Conservation (phyloP, 1,140 invertebrate species). For the Calliphora vicina region DNA sequence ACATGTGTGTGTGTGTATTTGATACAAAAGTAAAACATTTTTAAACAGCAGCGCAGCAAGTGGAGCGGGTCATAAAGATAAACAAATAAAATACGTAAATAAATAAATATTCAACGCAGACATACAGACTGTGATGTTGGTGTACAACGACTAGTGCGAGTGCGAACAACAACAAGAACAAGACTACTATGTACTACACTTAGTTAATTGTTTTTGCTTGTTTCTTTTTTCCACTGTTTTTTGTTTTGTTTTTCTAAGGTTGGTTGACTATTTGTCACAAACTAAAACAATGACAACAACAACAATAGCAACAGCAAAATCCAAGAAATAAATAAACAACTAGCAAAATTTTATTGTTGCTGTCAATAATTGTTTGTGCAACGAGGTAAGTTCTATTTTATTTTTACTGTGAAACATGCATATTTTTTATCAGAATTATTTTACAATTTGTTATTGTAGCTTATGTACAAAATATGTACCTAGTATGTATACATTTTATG, state of each 20-base stretch:
- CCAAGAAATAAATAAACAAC: neutral
- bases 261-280: conserved; percentile 3
- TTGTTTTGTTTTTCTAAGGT: conserved; percentile 4
- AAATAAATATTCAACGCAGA: neutral
- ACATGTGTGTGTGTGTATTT: neutral
- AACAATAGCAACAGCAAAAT: neutral
- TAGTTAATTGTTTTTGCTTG: neutral
- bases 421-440: too few relatives aligned
- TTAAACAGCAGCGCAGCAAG: neutral
- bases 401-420: too few relatives aligned
- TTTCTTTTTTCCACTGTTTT: neutral
- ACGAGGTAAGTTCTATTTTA: too few relatives aligned
- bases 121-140: neutral
- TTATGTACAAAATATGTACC: too few relatives aligned
- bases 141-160: neutral
- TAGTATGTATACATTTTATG: neutral
- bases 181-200: neutral
- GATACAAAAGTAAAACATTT: neutral
- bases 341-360: neutral
- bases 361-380: too few relatives aligned
- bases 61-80: conserved; percentile 6
- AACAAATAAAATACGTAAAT: neutral
- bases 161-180: neutral
- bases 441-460: too few relatives aligned
- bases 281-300: neutral